Base-by-base conservation (phyloP, 2,888 invertebrate genomes). In the Lasioglossum oenotherae region DNA sequence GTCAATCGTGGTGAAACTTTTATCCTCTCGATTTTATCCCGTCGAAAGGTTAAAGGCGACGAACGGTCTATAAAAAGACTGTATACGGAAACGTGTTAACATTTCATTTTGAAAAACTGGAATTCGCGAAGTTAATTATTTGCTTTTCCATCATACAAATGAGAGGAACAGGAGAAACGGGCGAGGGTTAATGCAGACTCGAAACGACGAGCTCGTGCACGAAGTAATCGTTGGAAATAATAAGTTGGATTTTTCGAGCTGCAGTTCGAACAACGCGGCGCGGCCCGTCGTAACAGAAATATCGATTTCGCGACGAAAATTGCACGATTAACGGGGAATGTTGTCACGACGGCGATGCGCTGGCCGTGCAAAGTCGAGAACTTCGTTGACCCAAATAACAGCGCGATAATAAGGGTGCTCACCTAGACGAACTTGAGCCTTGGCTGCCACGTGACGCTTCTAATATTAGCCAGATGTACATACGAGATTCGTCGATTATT, bases 331-430 rank as follows among this genome's bases (percentile, higher is more conserved):
- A 64, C 38, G 78, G 67, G 35, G 71, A 80, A 86, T 67, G 80
- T 82, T 80, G 69, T 41, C 67, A 27, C 44, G 69, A 60, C 78
- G 49, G n/a, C 14, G 84, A 81, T 72, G 78, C 85, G 69, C 69
- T 57, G 75, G 76, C 74, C 41, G 16, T 69, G 74, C 77, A 69
- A 80, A 79, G 78, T 80, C 57, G 49, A 74, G 76, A 72, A 88
- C 85, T 82, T 86, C 74, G 78, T 89, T 89, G 89, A 89, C 87
- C 86, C 71, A 82, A 87, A 87, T 88, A 79, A 72, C 57, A 83
- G 16, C 35, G 53, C 67, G 74, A 53, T 84, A 84, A 86, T 84
- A 85, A 80, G 80, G 74, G 76, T 73, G 78, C 76, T 73, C n/a
- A 69, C 53, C 44, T 64, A 72, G 46, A 49, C 49, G 75, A 72